Percentiles rank a stretch among this genome's conserved stretches.
Conservation (phyloP, 2,888 invertebrate genomes). For the Oscheius onirici region DNA sequence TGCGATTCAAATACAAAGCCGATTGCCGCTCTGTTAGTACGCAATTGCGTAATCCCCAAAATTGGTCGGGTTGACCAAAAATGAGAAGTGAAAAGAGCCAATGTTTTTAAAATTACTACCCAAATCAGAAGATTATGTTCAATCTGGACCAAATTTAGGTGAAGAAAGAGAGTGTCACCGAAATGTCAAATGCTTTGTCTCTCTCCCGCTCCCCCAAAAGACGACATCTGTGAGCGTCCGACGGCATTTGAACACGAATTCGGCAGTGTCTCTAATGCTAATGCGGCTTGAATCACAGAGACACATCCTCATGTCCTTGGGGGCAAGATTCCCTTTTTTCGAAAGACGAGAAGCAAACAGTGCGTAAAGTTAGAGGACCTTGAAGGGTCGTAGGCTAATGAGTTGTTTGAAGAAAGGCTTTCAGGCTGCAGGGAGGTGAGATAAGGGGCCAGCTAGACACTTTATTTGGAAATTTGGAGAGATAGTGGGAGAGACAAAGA, state of each 20-base stretch:
- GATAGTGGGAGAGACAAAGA: too few relatives aligned
- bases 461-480: too few relatives aligned
- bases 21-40: too few relatives aligned
- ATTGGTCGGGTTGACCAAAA: too few relatives aligned
- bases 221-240: background rate
- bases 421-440: background rate
- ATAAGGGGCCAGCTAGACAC: background rate
- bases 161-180: background rate
- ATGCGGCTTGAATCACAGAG: slow-evolving; percentile 1
- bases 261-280: slow-evolving; percentile 7
- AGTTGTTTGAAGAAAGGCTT: slow-evolving; percentile 16
- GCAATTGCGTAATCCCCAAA: too few relatives aligned
- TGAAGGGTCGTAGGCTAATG: slow-evolving; percentile 13
- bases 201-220: background rate
- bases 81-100: too few relatives aligned
- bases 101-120: too few relatives aligned
- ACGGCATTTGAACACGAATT: background rate
- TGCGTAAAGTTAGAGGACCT: background rate
- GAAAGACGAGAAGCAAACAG: background rate
- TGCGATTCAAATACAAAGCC: too few relatives aligned
- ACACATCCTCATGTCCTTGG: background rate
- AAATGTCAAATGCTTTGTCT: background rate
- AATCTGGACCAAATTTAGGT: too few relatives aligned
- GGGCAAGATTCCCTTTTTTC: background rate
- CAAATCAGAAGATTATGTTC: too few relatives aligned